Percentiles rank a stretch among this genome's conserved stretches.
phyloP scores from a whole-genome alignment of 2,113 vertebrate genomes.

The Heliornis fulica region DNA sequence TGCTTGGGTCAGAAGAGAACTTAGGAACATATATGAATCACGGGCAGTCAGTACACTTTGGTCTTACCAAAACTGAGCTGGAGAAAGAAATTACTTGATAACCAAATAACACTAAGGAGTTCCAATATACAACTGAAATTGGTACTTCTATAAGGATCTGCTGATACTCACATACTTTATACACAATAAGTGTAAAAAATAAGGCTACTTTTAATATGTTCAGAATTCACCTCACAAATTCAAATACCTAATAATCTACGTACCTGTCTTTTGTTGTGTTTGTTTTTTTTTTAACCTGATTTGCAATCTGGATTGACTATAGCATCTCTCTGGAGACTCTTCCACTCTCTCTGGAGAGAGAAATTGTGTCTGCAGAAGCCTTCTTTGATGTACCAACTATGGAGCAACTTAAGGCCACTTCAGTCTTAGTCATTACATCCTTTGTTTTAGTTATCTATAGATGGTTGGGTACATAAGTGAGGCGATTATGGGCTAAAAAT shows the following conservation, averaged over 20 bases:
- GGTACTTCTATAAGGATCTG: background rate
- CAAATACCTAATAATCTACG: background rate
- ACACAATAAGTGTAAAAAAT: background rate
- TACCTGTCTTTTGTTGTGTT: background rate
- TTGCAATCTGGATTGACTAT: background rate
- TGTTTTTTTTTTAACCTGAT: background rate
- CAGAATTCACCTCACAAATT: background rate
- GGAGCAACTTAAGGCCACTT: background rate
- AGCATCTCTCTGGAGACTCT: background rate
- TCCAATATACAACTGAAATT: background rate
- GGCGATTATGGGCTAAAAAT: background rate
- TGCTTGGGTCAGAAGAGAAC: background rate
- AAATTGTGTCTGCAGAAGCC: background rate
- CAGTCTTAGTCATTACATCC: background rate
- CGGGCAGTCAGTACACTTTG: background rate
- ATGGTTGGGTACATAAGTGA: background rate
- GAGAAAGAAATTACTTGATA: background rate
- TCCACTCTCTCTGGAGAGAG: background rate
- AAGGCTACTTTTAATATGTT: background rate
- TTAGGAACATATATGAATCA: background rate
- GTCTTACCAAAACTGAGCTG: background rate
- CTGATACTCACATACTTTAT: background rate
- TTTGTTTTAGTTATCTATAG: background rate
- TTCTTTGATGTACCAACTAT: background rate
- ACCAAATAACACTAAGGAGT: background rate